Evolutionary conservation across 30 jellyfish, hydroid and myxozoan genomes (phyloP).

Genomic region (Mastigias papua): DNA sequence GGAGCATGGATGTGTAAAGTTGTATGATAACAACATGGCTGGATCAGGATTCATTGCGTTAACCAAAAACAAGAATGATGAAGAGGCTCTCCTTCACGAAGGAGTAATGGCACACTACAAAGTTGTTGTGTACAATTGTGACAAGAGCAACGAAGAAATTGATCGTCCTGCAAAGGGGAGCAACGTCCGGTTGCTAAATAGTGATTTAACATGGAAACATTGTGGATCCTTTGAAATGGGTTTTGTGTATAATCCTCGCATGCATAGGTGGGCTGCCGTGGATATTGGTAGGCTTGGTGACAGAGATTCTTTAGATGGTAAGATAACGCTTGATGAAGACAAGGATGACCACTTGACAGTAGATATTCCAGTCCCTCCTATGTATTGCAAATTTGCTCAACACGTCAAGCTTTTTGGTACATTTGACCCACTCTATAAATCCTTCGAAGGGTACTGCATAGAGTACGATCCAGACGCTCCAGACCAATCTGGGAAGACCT

Average conservation of each 20-base stretch:
- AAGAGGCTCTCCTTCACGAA: conserved; percentile 11
- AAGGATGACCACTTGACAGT: too few species aligned
- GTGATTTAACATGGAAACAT: background rate
- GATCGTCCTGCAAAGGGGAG: too few species aligned
- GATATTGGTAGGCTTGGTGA: background rate
- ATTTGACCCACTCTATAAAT: background rate
- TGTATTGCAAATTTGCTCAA: background rate
- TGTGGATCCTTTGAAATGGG: background rate
- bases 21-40: conserved; percentile 3
- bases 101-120: conserved; percentile 13
- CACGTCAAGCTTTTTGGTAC: background rate
- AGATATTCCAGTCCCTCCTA: background rate
- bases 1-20: conserved; percentile 62
- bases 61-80: conserved; percentile 35
- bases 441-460: background rate
- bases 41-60: conserved; percentile 55
- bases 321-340: background rate
- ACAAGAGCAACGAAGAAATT: too few species aligned
- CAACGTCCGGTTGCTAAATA: background rate
- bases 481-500: background rate
- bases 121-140: conserved; percentile 47
- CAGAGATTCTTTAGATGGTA: background rate
- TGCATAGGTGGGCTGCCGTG: background rate
- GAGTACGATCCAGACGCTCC: background rate
- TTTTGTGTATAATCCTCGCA: background rate